These are phyloP conservation scores for Hydropotes inermis DNA, from an alignment of 2,113 vertebrate species.

Conservation along the genomic window DNA sequence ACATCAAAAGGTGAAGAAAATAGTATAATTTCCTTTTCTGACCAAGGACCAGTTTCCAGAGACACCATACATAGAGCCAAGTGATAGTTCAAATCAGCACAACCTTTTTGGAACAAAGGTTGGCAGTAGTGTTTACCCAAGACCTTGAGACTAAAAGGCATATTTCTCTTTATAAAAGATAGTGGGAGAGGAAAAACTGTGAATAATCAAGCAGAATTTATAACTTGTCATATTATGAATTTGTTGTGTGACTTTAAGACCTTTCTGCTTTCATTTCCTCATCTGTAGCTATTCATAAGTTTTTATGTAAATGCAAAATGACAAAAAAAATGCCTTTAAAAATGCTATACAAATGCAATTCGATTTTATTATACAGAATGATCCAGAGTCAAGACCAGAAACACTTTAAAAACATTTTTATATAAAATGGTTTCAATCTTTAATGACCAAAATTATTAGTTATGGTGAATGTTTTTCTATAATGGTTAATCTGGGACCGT, in stretches of 20 bases:
- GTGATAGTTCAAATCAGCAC: neutral
- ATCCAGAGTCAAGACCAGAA: neutral
- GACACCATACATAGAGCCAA: neutral
- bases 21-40: neutral
- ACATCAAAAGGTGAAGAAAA: neutral
- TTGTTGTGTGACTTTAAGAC: neutral
- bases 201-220: neutral
- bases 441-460: slow-evolving; percentile 24
- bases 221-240: neutral
- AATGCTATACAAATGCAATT: neutral
- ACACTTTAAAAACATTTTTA: neutral
- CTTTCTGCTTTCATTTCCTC: neutral
- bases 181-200: neutral
- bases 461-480: neutral
- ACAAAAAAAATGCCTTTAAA: neutral
- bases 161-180: neutral
- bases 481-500: neutral
- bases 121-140: neutral
- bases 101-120: neutral
- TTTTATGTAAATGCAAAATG: neutral
- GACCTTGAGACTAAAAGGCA: neutral
- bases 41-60: neutral
- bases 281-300: neutral
- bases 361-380: neutral
- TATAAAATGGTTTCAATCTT: slow-evolving; percentile 4